Percentiles rank a stretch among this genome's conserved stretches.
Conservation (phyloP, 2,888 invertebrate species). For the Conus canariensis region DNA sequence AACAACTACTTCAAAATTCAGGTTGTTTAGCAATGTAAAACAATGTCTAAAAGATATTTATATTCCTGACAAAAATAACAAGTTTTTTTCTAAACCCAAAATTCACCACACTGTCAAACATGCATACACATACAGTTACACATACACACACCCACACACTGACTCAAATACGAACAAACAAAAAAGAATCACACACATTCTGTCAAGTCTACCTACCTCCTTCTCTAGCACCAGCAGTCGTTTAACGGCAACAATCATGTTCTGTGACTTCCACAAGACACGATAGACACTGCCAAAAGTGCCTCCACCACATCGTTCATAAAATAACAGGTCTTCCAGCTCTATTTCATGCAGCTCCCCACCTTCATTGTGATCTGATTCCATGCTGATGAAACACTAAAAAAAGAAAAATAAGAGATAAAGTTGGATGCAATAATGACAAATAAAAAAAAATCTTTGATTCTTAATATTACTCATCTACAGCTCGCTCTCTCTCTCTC, state of each 20-base stretch:
- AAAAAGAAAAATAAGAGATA: neutral
- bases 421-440: neutral
- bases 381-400: conserved; percentile 10
- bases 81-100: too few relatives aligned
- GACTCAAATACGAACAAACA: neutral
- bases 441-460: neutral
- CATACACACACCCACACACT: neutral
- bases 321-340: conserved; percentile 77
- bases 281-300: conserved; percentile 79
- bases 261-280: conserved; percentile 76
- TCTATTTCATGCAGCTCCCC: conserved; percentile 72
- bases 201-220: conserved; percentile 64
- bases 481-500: too few relatives aligned
- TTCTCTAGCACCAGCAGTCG: conserved; percentile 77
- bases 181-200: too few relatives aligned
- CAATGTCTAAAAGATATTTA: too few relatives aligned
- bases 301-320: conserved; percentile 79
- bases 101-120: neutral
- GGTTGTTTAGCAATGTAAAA: too few relatives aligned
- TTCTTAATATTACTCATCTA: too few relatives aligned
- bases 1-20: too few relatives aligned
- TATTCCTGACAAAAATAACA: too few relatives aligned
- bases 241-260: conserved; percentile 78
- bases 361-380: conserved; percentile 34
- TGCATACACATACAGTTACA: neutral